These are phyloP conservation scores for Lycocorax pyrrhopterus DNA, from an alignment of 2,113 vertebrate species.

Conservation along the genomic window DNA sequence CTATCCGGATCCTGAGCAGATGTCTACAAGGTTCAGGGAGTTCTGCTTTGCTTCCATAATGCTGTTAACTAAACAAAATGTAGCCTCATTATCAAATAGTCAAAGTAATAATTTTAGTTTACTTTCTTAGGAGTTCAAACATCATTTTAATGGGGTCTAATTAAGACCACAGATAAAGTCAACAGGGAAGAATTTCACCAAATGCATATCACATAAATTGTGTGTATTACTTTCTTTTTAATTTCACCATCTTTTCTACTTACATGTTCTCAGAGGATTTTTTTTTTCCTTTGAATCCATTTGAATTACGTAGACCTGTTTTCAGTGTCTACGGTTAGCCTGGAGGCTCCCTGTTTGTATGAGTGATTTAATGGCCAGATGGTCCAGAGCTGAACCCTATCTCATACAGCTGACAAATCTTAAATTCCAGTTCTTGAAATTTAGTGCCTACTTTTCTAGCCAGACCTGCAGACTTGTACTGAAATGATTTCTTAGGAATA, in stretches of 20 bases:
- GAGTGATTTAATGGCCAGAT: neutral
- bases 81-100: neutral
- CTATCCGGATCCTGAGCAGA: neutral
- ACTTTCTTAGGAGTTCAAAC: neutral
- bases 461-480: neutral
- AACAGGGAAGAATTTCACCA: neutral
- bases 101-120: neutral
- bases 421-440: neutral
- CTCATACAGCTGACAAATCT: neutral
- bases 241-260: neutral
- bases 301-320: neutral
- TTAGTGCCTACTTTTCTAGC: neutral
- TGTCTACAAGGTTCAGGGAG: neutral
- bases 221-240: neutral
- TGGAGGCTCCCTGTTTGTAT: neutral
- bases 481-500: slow-evolving; percentile 2
- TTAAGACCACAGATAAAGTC: neutral
- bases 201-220: neutral
- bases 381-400: neutral
- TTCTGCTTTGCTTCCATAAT: neutral
- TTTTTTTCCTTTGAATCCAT: neutral
- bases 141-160: neutral
- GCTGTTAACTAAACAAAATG: neutral
- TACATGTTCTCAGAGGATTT: neutral
- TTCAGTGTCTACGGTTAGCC: neutral